Evolutionary conservation across 2,113 vertebrate genomes (phyloP).

Genomic region (Leptosomus discolor): DNA sequence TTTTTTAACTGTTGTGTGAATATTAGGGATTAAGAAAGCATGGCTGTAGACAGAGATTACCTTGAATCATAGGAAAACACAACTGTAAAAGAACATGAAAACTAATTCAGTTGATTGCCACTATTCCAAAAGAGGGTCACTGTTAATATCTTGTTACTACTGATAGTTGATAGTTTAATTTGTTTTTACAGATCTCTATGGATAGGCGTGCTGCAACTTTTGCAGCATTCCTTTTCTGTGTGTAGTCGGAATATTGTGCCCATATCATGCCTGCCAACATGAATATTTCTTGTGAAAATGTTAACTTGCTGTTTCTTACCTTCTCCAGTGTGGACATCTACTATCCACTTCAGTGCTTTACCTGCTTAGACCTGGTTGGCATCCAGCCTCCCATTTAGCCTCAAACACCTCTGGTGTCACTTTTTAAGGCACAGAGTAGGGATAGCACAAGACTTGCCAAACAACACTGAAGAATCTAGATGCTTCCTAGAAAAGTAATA

Average conservation of each 20-base stretch:
- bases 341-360: not conserved
- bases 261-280: not conserved
- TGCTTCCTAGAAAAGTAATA: not conserved
- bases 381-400: not conserved
- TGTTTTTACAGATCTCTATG: not conserved
- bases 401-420: not conserved
- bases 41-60: not conserved
- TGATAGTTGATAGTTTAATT: not conserved
- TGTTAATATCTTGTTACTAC: not conserved
- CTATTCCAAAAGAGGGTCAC: not conserved
- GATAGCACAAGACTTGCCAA: not conserved
- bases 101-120: not conserved
- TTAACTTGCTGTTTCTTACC: not conserved
- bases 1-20: not conserved
- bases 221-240: not conserved
- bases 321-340: not conserved
- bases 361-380: not conserved
- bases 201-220: not conserved
- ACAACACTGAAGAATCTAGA: not conserved
- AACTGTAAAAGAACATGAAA: not conserved
- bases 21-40: not conserved
- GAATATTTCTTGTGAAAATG: not conserved
- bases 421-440: not conserved
- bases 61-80: not conserved
- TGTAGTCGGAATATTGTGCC: not conserved